These are phyloP conservation scores for Crotalus viridis DNA, from an alignment of 2,113 vertebrate species.

Conservation along the genomic window DNA sequence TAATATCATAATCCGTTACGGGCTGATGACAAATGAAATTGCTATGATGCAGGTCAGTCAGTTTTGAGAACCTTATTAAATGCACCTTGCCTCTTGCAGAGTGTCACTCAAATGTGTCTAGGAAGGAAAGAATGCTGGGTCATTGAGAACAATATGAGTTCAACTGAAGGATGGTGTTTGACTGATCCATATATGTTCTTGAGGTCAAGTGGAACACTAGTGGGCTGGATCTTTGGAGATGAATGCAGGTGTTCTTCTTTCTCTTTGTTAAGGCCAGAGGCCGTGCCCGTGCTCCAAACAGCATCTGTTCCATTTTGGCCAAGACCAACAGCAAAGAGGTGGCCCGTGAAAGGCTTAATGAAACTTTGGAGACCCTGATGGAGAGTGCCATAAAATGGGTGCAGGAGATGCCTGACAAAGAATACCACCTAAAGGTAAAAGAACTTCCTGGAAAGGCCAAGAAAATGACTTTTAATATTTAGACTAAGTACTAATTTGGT, in stretches of 20 bases:
- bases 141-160: background rate
- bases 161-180: fast-evolving
- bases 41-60: slow-evolving; percentile 81
- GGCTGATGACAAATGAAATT: slow-evolving; percentile 92
- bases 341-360: slow-evolving; percentile 77
- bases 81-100: background rate
- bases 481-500: background rate
- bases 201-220: background rate
- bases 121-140: background rate
- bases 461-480: background rate
- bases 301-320: slow-evolving; percentile 85
- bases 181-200: background rate
- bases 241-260: fast-evolving
- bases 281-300: slow-evolving; percentile 80
- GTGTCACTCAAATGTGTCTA: background rate
- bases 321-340: slow-evolving; percentile 75
- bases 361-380: slow-evolving; percentile 79
- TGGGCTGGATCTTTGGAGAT: background rate
- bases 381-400: slow-evolving; percentile 71
- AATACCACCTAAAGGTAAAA: slow-evolving; percentile 69
- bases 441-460: background rate
- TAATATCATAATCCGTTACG: slow-evolving; percentile 88
- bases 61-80: background rate
- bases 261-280: slow-evolving; percentile 78
- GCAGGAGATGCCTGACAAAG: slow-evolving; percentile 72